Percentiles rank a stretch among this genome's conserved stretches.
Conservation (phyloP, 2,113 vertebrate species). For the Paedocypris sp. region DNA sequence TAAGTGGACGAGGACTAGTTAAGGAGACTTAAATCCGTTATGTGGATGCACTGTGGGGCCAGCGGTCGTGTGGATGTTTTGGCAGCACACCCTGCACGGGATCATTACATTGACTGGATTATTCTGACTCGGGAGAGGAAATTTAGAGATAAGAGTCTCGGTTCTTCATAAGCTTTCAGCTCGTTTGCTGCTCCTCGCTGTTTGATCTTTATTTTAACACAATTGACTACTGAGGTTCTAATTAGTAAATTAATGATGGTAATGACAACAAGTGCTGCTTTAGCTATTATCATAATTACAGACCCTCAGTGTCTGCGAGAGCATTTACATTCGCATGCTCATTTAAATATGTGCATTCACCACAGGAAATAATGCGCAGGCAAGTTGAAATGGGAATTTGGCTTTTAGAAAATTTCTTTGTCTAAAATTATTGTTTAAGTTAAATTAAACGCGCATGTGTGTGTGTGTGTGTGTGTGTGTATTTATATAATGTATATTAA, state of each 20-base stretch:
- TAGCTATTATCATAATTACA: constrained; percentile 67
- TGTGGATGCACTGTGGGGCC: neutral
- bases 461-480: too few relatives aligned
- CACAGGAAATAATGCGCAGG: neutral
- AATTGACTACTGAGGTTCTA: constrained; percentile 46
- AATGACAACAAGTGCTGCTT: constrained; percentile 61
- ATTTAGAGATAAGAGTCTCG: constrained; percentile 62
- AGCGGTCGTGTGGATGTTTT: neutral
- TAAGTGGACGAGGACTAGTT: neutral
- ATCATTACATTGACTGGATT: constrained; percentile 74
- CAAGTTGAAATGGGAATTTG: too few relatives aligned
- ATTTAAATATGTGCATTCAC: constrained; percentile 39
- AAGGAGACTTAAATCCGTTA: neutral
- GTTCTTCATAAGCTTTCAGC: constrained; percentile 58
- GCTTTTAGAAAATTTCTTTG: too few relatives aligned
- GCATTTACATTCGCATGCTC: constrained; percentile 58
- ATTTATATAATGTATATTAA: too few relatives aligned
- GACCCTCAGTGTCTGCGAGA: constrained; percentile 51
- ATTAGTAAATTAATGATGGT: constrained; percentile 62
- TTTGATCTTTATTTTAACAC: constrained; percentile 35
- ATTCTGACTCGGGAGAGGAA: constrained; percentile 68
- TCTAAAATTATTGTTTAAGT: too few relatives aligned
- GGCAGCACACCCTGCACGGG: constrained; percentile 49
- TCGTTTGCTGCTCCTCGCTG: constrained; percentile 43
- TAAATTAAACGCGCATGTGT: too few relatives aligned